Evolutionary conservation across 2,797 vertebrate species (phyloP), one percentile per base, ranked within the genome.

Genomic region (Tenualosa thibaudeaui): DNA sequence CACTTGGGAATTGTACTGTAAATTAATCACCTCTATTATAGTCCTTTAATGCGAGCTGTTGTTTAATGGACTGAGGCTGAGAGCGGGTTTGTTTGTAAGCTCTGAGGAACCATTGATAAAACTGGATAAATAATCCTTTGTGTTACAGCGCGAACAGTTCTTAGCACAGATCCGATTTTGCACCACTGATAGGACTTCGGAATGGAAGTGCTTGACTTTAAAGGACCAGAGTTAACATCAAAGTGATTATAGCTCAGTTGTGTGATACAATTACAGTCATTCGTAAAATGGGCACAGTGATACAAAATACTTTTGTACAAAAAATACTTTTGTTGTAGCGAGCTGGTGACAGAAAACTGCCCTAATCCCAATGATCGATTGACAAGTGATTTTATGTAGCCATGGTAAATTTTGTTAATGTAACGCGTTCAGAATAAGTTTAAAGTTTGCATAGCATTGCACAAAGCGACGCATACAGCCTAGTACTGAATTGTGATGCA

Each of bases 81-180:
- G 37, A 19, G 71, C 37, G 71, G 40, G 71, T 78, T 78, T 78
- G 71, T 78, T 78, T 60, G 40, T 78, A 78, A 78, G 40, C 71
- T 78, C 71, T 78, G 37, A 75, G 68, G 68, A 75, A 75, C 68
- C 71, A 78, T 78, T 78, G 71, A 78, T 78, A 78, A 43, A 78
- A 78, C 71, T 8, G 71, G 71, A 78, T 78, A 78, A 78, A 43
- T 78, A 78, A 78, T 78, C 71, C 71, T 78, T 78, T 78, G 71
- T 78, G 17, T 43, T 46, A 19, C 71, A 78, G 71, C 17, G 71
- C 43, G 71, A 43, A 78, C 71, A 43, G 71, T 78, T 46, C 71
- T 46, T n/a, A 78, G 37, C 40, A 17, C 40, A 78, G 17, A 17
- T 40, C 15, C 15, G 40, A 40, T 78, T 78, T 78, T 22, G 15